These are phyloP conservation scores for Luidia sarsii DNA, from an alignment of 53 echinoderm and acorn worm genomes.

Conservation along the genomic window DNA sequence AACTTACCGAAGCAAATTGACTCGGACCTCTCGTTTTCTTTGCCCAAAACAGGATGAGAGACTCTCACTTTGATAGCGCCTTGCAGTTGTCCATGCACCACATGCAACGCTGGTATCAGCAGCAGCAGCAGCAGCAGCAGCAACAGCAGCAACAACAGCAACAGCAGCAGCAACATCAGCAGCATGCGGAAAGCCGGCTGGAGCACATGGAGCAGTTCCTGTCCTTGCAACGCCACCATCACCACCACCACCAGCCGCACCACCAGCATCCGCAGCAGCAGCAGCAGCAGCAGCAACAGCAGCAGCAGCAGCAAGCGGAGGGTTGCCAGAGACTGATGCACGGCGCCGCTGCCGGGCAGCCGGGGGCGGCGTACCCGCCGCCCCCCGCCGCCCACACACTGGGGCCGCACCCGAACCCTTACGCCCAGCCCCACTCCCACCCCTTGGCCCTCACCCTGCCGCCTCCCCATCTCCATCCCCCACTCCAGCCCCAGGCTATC, in stretches of 20 bases:
- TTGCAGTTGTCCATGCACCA: conserved; percentile 17
- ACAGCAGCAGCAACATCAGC: conserved; percentile 54
- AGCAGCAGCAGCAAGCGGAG: conserved; percentile 54
- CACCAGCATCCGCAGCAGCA: conserved; percentile 40
- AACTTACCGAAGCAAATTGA: too few relatives aligned
- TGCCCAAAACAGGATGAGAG: conserved; percentile 18
- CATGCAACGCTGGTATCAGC: conserved; percentile 57
- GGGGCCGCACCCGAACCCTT: conserved; percentile 30
- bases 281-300: conserved; percentile 55
- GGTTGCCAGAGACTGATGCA: conserved; percentile 32
- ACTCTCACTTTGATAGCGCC: conserved; percentile 30
- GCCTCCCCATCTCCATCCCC: conserved; percentile 21
- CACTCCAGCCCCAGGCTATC: neutral
- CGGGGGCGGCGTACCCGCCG: neutral
- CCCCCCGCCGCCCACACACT: conserved; percentile 6
- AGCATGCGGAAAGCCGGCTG: conserved; percentile 22
- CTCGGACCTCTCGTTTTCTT: too few relatives aligned
- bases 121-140: conserved; percentile 65
- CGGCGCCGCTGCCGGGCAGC: conserved; percentile 42
- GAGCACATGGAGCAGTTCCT: conserved; percentile 33
- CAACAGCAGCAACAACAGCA: conserved; percentile 55
- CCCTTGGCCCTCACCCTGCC: conserved; percentile 40
- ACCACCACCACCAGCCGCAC: conserved; percentile 51
- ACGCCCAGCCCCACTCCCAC: conserved; percentile 47
- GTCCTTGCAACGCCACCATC: conserved; percentile 47